A percentile compares a stretch with the other conserved stretches of the same genome.
Conservation (phyloP, 1,140 invertebrate genomes). For the Agraylea sexmaculata region DNA sequence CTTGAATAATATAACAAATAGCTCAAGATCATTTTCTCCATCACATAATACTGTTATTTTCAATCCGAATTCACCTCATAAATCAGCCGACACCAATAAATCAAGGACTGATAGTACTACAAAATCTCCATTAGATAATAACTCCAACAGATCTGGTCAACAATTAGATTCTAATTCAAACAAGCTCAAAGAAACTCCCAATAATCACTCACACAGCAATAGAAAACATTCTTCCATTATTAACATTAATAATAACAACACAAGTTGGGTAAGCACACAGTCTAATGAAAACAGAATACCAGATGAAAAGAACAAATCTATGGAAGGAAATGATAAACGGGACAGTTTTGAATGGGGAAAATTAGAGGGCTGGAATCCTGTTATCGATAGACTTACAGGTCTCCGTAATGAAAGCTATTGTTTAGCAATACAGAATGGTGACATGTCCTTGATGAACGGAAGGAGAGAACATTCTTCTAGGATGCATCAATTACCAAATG, state of each 20-base stretch:
- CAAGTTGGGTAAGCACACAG: slow-evolving; percentile 37
- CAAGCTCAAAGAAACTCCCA: slow-evolving; percentile 24
- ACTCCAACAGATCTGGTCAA: slow-evolving; percentile 22
- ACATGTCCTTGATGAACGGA: slow-evolving; percentile 28
- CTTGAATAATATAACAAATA: slow-evolving; percentile 31
- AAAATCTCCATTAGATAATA: slow-evolving; percentile 24
- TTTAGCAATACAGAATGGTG: slow-evolving; percentile 51
- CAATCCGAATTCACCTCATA: slow-evolving; percentile 23
- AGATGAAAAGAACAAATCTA: slow-evolving; percentile 29
- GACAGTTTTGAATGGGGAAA: slow-evolving; percentile 41
- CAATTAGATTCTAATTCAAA: slow-evolving; percentile 24
- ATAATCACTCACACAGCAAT: slow-evolving; percentile 25
- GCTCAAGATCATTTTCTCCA: slow-evolving; percentile 29
- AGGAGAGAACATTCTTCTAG: slow-evolving; percentile 23
- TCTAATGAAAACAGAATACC: slow-evolving; percentile 37
- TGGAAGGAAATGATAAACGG: slow-evolving; percentile 33
- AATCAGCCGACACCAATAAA: slow-evolving; percentile 19
- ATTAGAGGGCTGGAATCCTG: slow-evolving; percentile 48
- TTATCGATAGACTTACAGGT: slow-evolving; percentile 68
- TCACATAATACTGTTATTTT: slow-evolving; percentile 40
- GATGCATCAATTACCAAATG: slow-evolving; percentile 15
- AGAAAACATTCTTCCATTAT: slow-evolving; percentile 37
- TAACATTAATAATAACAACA: slow-evolving; percentile 38
- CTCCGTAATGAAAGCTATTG: slow-evolving; percentile 76
- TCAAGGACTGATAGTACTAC: slow-evolving; percentile 28